Percentiles rank a stretch among this genome's conserved stretches.
phyloP scores from a whole-genome alignment of 2,113 vertebrate genomes.

The Aphyosemion australe region DNA sequence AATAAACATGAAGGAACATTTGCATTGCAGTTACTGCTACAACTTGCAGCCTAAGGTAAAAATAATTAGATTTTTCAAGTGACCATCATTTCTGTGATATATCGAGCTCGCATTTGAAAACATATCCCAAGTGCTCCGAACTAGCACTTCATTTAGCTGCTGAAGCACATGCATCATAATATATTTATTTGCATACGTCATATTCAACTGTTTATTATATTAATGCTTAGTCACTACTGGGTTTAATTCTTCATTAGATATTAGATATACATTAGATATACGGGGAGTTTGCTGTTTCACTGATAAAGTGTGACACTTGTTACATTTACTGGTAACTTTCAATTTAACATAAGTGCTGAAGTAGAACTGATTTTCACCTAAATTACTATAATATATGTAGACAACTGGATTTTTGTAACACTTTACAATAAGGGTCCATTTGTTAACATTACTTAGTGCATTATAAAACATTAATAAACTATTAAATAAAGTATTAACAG shows the following conservation, averaged over 20 bases:
- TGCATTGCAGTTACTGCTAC: constrained; percentile 18
- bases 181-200: constrained; percentile 80
- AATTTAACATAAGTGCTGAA: background rate
- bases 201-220: constrained; percentile 71
- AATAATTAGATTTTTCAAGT: constrained; percentile 75
- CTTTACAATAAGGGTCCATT: no score
- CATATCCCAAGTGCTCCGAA: constrained; percentile 69
- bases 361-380: background rate
- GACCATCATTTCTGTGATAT: constrained; percentile 80
- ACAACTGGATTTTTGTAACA: background rate
- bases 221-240: constrained; percentile 65
- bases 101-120: constrained; percentile 69
- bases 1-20: constrained; percentile 1
- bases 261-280: no score
- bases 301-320: constrained; percentile 58
- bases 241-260: constrained; percentile 60
- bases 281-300: constrained; percentile 58
- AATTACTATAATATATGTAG: no score
- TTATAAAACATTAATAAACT: no score
- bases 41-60: constrained; percentile 62
- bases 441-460: no score
- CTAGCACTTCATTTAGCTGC: constrained; percentile 78
- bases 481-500: no score
- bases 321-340: constrained; percentile 42
- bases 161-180: constrained; percentile 80